Percentiles rank a stretch among this genome's conserved stretches.
Evolutionary conservation across 2,797 vertebrate genomes (phyloP).

Genomic region (Propithecus deckenii): DNA sequence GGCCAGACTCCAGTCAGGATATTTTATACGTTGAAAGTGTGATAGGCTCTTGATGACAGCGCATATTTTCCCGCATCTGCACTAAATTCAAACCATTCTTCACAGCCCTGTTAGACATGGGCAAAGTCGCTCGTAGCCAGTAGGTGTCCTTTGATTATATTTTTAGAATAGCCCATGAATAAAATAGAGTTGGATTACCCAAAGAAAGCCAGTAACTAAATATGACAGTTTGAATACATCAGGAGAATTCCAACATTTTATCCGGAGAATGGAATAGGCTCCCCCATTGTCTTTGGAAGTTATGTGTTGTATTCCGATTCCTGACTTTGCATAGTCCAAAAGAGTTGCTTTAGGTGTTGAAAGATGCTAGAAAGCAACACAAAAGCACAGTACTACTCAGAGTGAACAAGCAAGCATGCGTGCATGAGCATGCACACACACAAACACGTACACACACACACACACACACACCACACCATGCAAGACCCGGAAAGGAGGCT

Average conservation of each 20-base stretch:
- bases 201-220: conserved; percentile 66
- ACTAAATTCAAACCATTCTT: conserved; percentile 86
- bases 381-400: not conserved
- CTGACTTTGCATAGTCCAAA: conserved; percentile 52
- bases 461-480: not conserved
- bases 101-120: conserved; percentile 77
- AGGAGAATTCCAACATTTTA: conserved; percentile 64
- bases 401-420: not conserved
- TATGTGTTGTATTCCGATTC: conserved; percentile 44
- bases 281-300: not conserved
- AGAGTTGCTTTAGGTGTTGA: conserved; percentile 45
- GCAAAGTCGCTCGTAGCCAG: conserved; percentile 66
- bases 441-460: not conserved
- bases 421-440: not conserved
- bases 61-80: conserved; percentile 83
- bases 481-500: not conserved
- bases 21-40: conserved; percentile 69
- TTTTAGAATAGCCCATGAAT: conserved; percentile 79
- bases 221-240: conserved; percentile 73
- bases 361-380: conserved; percentile 52
- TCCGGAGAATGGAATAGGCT: conserved; percentile 22
- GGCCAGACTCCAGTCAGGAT: conserved; percentile 72
- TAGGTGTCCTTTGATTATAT: conserved; percentile 85
- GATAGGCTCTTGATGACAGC: conserved; percentile 74
- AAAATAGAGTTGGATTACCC: conserved; percentile 74